Conservation (phyloP, 2,113 vertebrate genomes). For the Forbesichthys papilliferus region DNA sequence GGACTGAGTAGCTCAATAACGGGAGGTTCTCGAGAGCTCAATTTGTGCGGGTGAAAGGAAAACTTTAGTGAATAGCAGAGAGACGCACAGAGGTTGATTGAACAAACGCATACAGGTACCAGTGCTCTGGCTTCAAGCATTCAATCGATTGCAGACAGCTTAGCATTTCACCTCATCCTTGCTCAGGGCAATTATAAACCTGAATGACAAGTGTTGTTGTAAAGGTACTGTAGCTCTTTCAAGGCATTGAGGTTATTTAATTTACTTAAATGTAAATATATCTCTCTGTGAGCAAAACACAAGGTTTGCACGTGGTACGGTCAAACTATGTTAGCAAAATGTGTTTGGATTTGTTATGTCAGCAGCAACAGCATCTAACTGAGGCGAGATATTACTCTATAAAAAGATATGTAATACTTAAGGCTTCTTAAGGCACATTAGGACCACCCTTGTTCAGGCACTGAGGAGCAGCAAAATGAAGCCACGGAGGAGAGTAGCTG, state of each 20-base stretch:
- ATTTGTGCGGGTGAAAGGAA: constrained; percentile 14
- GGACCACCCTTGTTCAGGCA: constrained; percentile 52
- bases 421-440: constrained; percentile 38
- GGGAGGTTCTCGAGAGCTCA: not conserved
- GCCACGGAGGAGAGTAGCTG: constrained; percentile 63
- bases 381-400: constrained; percentile 41
- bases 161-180: constrained; percentile 37
- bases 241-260: not conserved
- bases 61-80: not conserved
- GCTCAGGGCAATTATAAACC: not conserved
- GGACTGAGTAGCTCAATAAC: constrained; percentile 4
- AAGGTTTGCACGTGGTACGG: constrained; percentile 28
- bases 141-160: constrained; percentile 46
- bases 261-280: constrained; percentile 27
- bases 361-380: not conserved
- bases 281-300: constrained; percentile 3
- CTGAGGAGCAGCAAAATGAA: constrained; percentile 46
- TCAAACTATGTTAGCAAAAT: constrained; percentile 24
- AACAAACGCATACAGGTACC: constrained; percentile 7
- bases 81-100: not conserved
- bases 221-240: constrained; percentile 24
- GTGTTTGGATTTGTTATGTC: constrained; percentile 9
- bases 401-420: constrained; percentile 45
- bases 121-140: constrained; percentile 5
- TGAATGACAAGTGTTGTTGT: constrained; percentile 30